Percentiles rank a stretch among this genome's conserved stretches.
Evolutionary conservation across 2,888 invertebrate species (phyloP).

Genomic region (Orthonevra nobilis): DNA sequence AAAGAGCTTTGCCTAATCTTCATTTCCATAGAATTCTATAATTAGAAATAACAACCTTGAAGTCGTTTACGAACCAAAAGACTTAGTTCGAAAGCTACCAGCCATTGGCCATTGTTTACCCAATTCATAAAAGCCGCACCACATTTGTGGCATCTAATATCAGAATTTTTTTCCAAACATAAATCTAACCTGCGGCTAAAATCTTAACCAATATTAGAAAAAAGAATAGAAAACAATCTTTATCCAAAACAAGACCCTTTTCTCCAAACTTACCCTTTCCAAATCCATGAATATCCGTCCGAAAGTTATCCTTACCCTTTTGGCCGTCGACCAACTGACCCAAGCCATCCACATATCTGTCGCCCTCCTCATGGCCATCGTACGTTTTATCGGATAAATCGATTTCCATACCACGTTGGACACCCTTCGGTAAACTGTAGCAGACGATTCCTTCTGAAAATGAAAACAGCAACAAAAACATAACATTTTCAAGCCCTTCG

Average conservation of each 20-base stretch:
- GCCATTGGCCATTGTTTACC: slow-evolving; percentile 44
- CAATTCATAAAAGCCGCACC: slow-evolving; percentile 31
- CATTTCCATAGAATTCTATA: too few relatives aligned
- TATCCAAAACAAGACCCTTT: slow-evolving; percentile 11
- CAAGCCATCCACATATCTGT: slow-evolving; percentile 85
- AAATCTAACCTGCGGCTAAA: slow-evolving; percentile 48
- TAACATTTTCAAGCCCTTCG: slow-evolving; percentile 1
- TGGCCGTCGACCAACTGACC: slow-evolving; percentile 90
- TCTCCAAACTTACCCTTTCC: slow-evolving; percentile 83
- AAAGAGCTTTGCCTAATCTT: too few relatives aligned
- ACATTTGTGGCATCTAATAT: slow-evolving; percentile 38
- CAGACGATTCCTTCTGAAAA: slow-evolving; percentile 88
- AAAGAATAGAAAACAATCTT: slow-evolving; percentile 61
- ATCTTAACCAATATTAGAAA: slow-evolving; percentile 9
- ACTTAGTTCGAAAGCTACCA: slow-evolving; percentile 17
- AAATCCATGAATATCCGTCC: slow-evolving; percentile 84
- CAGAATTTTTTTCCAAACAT: slow-evolving; percentile 29
- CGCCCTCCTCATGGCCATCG: slow-evolving; percentile 86
- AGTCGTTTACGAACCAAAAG: slow-evolving; percentile 4
- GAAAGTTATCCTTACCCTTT: slow-evolving; percentile 88
- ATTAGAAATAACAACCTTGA: slow-evolving; percentile 6
- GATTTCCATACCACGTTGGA: slow-evolving; percentile 86
- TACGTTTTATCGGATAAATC: slow-evolving; percentile 90
- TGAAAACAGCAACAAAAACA: slow-evolving; percentile 17
- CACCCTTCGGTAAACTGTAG: slow-evolving; percentile 89